phyloP scores from a whole-genome alignment of 2,113 vertebrate genomes.

The Phylloscopus trochiloides region DNA sequence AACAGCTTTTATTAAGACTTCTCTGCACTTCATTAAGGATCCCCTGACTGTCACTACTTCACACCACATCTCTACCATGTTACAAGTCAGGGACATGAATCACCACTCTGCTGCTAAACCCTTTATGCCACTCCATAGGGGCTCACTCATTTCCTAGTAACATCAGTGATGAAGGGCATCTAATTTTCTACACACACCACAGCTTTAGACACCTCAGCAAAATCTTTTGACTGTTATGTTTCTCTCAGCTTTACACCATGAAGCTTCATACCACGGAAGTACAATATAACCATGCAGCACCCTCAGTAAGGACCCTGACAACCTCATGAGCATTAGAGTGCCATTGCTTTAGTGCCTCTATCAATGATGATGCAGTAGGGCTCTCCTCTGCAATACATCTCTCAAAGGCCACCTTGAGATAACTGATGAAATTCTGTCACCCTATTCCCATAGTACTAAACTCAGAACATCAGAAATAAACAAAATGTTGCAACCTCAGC shows the following conservation, averaged over 20 bases:
- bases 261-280: background rate
- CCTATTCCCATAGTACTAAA: background rate
- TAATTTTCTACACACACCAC: background rate
- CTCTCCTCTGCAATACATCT: background rate
- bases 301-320: background rate
- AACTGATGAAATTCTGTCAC: background rate
- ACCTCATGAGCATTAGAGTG: rapidly evolving
- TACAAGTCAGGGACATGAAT: background rate
- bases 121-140: background rate
- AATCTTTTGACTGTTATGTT: background rate
- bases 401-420: background rate
- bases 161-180: background rate
- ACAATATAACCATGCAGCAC: background rate
- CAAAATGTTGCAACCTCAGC: background rate
- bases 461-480: background rate
- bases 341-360: background rate
- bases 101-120: background rate
- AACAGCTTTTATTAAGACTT: background rate
- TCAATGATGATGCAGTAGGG: rapidly evolving
- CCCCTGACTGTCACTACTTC: background rate
- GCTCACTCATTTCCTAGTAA: background rate
- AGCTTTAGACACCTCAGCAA: background rate
- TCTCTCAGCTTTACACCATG: rapidly evolving
- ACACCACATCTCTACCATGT: background rate
- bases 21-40: background rate